A percentile compares a stretch with the other conserved stretches of the same genome.
Evolutionary conservation across 1,140 invertebrate species (phyloP).

Genomic region (Lepidotrigona ventralis): DNA sequence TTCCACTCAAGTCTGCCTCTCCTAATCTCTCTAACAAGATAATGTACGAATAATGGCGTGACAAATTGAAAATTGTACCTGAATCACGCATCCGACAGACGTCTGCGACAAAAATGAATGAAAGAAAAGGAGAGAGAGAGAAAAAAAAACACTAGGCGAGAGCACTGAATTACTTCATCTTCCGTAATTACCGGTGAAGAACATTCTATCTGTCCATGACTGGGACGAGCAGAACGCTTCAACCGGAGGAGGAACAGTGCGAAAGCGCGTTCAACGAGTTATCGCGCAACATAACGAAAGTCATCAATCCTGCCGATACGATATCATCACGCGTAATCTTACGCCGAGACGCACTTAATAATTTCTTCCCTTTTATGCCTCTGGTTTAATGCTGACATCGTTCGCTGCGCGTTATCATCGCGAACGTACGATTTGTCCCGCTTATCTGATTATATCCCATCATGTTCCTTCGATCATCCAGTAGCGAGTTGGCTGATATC

Average conservation of each 20-base stretch:
- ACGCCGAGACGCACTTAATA: not conserved
- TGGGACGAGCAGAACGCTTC: not conserved
- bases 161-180: slow-evolving; percentile 4
- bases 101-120: not conserved
- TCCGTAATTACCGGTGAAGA: not conserved
- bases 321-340: not conserved
- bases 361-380: too few species aligned
- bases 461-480: not conserved
- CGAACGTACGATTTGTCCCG: not conserved
- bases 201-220: too few species aligned
- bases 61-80: not conserved
- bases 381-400: not conserved
- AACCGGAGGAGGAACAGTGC: too few species aligned
- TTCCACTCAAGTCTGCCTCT: not conserved
- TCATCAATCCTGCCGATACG: not conserved
- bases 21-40: not conserved
- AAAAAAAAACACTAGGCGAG: not conserved
- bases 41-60: not conserved
- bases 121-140: too few species aligned
- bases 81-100: too few species aligned
- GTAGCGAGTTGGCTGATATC: not conserved
- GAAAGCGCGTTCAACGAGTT: slow-evolving; percentile 1
- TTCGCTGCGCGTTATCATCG: not conserved
- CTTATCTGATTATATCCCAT: slow-evolving; percentile 12
- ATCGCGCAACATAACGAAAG: not conserved